Base-by-base conservation (phyloP, 92 coral and sea anemone species). In the Paramuricea clavata region DNA sequence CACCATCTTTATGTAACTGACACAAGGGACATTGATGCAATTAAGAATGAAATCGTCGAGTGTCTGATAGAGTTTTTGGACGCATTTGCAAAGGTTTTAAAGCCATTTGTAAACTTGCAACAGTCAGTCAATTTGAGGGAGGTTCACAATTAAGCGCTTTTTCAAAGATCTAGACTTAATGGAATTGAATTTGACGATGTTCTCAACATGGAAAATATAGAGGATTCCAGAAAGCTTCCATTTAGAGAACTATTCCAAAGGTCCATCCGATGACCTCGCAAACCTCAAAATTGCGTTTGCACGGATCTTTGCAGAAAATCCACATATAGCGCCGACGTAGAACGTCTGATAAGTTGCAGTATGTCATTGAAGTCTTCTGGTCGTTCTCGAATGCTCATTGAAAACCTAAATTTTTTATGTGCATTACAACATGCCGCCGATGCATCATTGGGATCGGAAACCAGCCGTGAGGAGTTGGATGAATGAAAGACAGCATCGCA, bases 51-150 rank as follows among this genome's bases (percentile, higher is more conserved):
- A 32, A 68, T 68, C 74, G 30, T 68, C 28, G 36, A 68, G 74
- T 68, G 6, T 68, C 74, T 68, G 74, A 68, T 13, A 68, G 74
- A 68, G 44, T 68, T 68, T 68, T 68, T 68, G 74, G 28, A n/a
- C n/a, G n/a, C n/a, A n/a, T n/a, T n/a, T 19, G 42, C 74, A 30
- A 68, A 68, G 74, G 74, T 68, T 30, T 68, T 68, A 28, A 68
- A 36, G 74, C 74, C 74, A 68, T 68, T 68, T 68, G 74, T 68
- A n/a, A n/a, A n/a, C n/a, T n/a, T n/a, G n/a, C n/a, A n/a, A n/a
- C n/a, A n/a, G n/a, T n/a, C n/a, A n/a, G 74, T 5, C 41, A 26
- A 68, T 68, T 68, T 68, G 74, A 68, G 28, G 74, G 74, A 68
- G 74, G 74, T 68, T 21, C 39, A 68, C 74, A n/a, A n/a, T n/a